These are phyloP conservation scores for Sapayoa aenigma DNA, from an alignment of 2,113 vertebrate species.

Conservation along the genomic window DNA sequence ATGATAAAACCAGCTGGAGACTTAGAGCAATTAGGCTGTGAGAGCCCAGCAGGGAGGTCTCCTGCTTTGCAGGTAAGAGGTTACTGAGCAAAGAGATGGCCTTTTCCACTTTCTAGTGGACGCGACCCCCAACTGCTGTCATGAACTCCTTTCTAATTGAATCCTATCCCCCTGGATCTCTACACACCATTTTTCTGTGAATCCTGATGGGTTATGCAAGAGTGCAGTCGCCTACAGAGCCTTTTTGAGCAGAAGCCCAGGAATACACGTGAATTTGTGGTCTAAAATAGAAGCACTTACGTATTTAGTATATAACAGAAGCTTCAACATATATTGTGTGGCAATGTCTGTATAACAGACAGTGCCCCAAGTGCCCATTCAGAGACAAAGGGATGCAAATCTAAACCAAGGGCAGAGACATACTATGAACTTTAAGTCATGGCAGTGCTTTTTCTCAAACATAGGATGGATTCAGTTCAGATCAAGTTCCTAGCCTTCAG, in stretches of 20 bases:
- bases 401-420: neutral
- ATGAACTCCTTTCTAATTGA: neutral
- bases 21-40: conserved; percentile 19
- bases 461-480: neutral
- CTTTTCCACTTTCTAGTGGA: neutral
- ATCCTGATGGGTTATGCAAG: neutral
- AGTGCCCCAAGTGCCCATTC: neutral
- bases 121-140: neutral
- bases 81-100: neutral
- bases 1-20: neutral
- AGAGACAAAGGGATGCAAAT: neutral
- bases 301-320: too few species aligned
- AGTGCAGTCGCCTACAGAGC: neutral
- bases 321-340: neutral
- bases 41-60: conserved; percentile 1
- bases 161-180: neutral
- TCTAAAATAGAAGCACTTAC: neutral
- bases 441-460: neutral
- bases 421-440: neutral
- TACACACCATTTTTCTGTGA: neutral
- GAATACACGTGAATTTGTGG: neutral
- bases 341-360: neutral
- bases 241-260: neutral
- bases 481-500: neutral
- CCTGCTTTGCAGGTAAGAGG: neutral